Percentiles rank a stretch among this genome's conserved stretches.
Conservation (phyloP, 2,888 invertebrate genomes). For the Argyresthia albistria region DNA sequence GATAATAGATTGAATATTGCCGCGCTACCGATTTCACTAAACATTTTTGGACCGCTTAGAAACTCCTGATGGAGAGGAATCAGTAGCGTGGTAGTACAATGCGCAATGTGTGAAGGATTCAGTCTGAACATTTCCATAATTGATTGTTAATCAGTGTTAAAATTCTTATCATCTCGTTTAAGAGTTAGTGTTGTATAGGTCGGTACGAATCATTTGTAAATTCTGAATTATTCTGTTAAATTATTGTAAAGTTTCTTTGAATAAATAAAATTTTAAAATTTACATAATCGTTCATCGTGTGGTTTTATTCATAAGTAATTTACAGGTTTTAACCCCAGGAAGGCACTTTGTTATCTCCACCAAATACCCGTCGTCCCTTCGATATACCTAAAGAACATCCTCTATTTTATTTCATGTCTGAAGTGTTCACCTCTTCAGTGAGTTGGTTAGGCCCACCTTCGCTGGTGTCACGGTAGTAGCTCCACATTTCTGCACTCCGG, state of each 20-base stretch:
- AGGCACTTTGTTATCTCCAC: no score
- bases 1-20: slow-evolving; percentile 51
- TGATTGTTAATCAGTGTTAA: slow-evolving; percentile 70
- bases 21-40: slow-evolving; percentile 12
- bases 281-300: slow-evolving; percentile 64
- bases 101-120: slow-evolving; percentile 36
- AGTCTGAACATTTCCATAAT: slow-evolving; percentile 55
- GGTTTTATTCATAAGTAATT: slow-evolving; percentile 37
- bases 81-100: slow-evolving; percentile 32
- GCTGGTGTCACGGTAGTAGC: background rate
- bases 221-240: slow-evolving; percentile 65
- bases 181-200: slow-evolving; percentile 72
- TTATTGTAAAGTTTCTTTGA: slow-evolving; percentile 67
- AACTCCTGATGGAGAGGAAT: slow-evolving; percentile 28
- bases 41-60: no score
- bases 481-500: slow-evolving; percentile 51
- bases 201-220: slow-evolving; percentile 65
- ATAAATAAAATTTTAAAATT: slow-evolving; percentile 69
- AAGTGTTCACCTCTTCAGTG: no score
- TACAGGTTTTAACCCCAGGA: no score
- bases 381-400: no score
- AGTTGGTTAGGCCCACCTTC: background rate
- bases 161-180: slow-evolving; percentile 68
- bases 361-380: no score
- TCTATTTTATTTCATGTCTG: no score